Evolutionary conservation across 2,888 invertebrate genomes (phyloP), one percentile per base, ranked within the genome.

Genomic region (Philonicus albiceps): DNA sequence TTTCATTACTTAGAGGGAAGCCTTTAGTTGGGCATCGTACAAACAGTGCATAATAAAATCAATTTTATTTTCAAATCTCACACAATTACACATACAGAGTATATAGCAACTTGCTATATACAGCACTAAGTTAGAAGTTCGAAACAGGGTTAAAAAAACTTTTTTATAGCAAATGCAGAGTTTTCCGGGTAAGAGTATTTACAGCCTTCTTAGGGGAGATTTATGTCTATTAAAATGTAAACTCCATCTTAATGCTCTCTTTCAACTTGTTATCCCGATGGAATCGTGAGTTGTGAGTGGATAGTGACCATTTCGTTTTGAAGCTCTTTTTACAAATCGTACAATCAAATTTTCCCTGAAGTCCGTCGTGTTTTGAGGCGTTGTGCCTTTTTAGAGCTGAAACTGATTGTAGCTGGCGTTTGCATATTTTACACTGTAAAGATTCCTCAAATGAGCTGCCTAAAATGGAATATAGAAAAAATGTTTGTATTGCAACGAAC

Each of bases 291-390:
- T 92, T 92, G 88, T 92, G 92, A 11, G 92, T 92, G 86, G 92
- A 92, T 16, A 92, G 87, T 2, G 92, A 92, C 92, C 92, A 92
- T 87, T 92, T 92, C 3, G 92, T 92, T 88, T 92, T 92, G 88
- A 92, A 92, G 87, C 90, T 90, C 87, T 91, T 92, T 87, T 90
- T 90, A 88, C 92, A 92, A 34, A 90, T 89, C 37, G 89, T 89
- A 87, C 92, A 92, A 75, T 91, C 90, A 84, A 91, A 89, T 88
- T 91, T 90, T 87, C 90, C 91, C 87, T 90, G 90, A 86, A 90
- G 90, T 13, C 90, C 90, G 34, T 91, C 90, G 87, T 92, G 92
- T 80, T 91, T 90, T 19, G 92, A 92, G n/a, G 91, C 91, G 22
- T 90, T 91, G 87, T 92, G 92, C 0, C 92, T 90, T 53, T 91